phyloP scores from a whole-genome alignment of 2,113 vertebrate species.

The Thomomys bottae region DNA sequence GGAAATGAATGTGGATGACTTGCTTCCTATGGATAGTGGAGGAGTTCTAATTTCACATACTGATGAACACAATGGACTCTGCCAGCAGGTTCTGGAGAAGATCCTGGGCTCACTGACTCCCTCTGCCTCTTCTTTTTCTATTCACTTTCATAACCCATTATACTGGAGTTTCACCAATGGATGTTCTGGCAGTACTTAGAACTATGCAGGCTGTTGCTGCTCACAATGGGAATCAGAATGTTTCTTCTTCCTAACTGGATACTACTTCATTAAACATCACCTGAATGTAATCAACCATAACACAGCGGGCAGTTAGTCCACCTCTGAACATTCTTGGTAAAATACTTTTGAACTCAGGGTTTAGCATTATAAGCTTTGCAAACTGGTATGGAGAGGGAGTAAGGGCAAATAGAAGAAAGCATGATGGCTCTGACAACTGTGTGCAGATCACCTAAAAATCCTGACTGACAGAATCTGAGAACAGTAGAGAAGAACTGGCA shows the following conservation, averaged over 20 bases:
- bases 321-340: not conserved
- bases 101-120: not conserved
- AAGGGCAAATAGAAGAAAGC: not conserved
- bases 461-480: not conserved
- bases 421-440: not conserved
- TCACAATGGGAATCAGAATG: not conserved
- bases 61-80: not conserved
- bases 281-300: conserved; percentile 23
- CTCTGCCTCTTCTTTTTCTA: not conserved
- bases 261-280: conserved; percentile 50
- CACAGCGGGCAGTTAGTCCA: not conserved
- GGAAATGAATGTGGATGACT: not conserved
- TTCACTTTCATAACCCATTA: not conserved
- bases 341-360: not conserved
- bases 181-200: not conserved
- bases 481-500: not conserved
- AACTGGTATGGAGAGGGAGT: not conserved
- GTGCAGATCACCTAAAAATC: not conserved
- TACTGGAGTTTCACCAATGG: not conserved
- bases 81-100: conserved; percentile 13
- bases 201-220: not conserved
- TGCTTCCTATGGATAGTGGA: not conserved
- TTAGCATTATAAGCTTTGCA: conserved; percentile 15
- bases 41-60: conserved; percentile 55
- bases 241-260: not conserved